These are phyloP conservation scores for Agonum fuliginosum DNA, from an alignment of 2,888 invertebrate genomes.

Conservation along the genomic window DNA sequence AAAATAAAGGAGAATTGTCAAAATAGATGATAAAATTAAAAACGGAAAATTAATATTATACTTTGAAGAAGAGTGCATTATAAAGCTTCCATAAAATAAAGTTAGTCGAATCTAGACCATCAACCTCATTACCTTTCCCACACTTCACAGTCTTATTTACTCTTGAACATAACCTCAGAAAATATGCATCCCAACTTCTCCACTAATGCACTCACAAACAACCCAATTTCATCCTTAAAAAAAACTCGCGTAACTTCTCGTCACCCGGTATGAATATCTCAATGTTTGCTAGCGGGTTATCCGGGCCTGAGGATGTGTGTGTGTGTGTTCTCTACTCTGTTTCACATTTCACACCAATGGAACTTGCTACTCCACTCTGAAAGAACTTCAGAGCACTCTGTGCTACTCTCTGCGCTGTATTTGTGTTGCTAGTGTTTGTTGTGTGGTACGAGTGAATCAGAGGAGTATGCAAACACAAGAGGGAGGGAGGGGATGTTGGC, in stretches of 20 bases:
- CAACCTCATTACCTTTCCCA: no score
- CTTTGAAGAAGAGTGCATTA: no score
- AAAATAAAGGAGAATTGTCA: no score
- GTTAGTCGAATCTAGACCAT: no score
- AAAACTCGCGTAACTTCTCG: not conserved
- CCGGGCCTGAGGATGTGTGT: not conserved
- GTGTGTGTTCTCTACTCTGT: slow-evolving; percentile 14
- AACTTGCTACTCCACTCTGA: slow-evolving; percentile 3
- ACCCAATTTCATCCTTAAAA: no score
- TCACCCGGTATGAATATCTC: not conserved
- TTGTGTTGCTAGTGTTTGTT: slow-evolving; percentile 20
- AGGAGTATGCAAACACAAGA: slow-evolving; percentile 4
- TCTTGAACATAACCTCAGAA: no score
- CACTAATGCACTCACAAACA: no score
- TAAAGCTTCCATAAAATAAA: no score
- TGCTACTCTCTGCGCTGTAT: slow-evolving; percentile 2
- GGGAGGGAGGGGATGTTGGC: not conserved
- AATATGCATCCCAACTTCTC: no score
- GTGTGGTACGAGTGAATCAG: not conserved
- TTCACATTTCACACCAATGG: slow-evolving; percentile 20
- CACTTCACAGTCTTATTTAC: no score
- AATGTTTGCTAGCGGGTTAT: slow-evolving; percentile 3
- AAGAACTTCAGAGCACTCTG: slow-evolving; percentile 9
- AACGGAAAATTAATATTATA: no score
- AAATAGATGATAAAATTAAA: no score